Percentiles rank a stretch among this genome's conserved stretches.
Conservation (phyloP, 2,797 vertebrate genomes). For the Cossypha niveicapilla region DNA sequence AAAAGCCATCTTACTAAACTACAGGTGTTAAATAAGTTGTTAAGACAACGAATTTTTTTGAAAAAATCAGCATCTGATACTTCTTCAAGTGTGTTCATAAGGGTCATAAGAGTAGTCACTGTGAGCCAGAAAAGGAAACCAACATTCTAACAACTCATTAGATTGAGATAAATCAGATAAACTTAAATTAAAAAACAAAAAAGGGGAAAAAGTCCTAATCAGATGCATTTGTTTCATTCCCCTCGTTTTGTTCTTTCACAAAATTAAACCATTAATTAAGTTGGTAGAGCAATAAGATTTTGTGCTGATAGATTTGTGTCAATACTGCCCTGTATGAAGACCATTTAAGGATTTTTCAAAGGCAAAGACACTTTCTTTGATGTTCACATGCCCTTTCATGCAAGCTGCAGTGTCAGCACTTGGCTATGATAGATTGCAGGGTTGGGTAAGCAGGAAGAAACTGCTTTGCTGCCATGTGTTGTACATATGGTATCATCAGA, state of each 20-base stretch:
- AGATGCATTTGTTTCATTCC: background rate
- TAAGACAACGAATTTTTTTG: background rate
- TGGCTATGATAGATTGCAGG: background rate
- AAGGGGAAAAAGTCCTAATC: background rate
- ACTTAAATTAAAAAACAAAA: background rate
- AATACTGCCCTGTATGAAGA: background rate
- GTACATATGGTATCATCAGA: background rate
- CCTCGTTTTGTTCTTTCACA: background rate
- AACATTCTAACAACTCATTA: background rate
- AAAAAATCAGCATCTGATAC: background rate
- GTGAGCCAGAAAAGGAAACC: background rate
- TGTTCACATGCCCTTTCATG: background rate
- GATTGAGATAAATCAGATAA: background rate
- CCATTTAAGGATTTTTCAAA: conserved; percentile 8
- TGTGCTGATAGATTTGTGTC: conserved; percentile 4
- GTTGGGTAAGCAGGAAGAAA: background rate
- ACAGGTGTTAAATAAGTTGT: background rate
- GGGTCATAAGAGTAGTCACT: background rate
- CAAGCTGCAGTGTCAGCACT: background rate
- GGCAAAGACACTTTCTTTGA: background rate
- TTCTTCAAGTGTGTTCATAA: background rate
- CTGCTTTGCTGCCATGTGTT: background rate
- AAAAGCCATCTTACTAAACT: background rate
- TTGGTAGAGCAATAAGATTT: background rate
- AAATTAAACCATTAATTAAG: background rate